Percentiles rank a stretch among this genome's conserved stretches.
phyloP scores from a whole-genome alignment of 2,888 invertebrate genomes.

The Lutraria lutraria region DNA sequence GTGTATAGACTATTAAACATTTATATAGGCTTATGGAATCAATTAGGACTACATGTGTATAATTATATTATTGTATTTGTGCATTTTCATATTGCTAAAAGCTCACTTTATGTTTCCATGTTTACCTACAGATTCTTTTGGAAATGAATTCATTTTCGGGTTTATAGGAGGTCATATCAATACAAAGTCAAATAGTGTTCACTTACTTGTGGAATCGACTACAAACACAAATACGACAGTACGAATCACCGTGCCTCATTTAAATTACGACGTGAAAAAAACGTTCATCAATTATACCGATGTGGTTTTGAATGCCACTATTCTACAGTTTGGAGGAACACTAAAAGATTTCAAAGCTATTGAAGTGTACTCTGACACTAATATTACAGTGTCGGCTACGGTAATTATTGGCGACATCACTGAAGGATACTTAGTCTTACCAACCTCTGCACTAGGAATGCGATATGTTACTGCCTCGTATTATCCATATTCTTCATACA shows the following conservation, averaged over 20 bases:
- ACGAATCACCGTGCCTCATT: background rate
- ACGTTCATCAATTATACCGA: background rate
- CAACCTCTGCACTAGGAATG: background rate
- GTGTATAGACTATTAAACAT: too few species aligned
- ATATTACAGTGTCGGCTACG: slow-evolving; percentile 5
- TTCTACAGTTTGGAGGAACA: background rate
- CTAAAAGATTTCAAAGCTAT: slow-evolving; percentile 27
- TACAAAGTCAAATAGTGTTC: background rate
- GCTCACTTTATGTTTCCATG: background rate
- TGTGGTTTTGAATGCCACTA: background rate
- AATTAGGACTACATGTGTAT: too few species aligned
- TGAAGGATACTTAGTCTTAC: slow-evolving; percentile 17
- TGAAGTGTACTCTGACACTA: slow-evolving; percentile 14
- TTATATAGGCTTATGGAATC: too few species aligned
- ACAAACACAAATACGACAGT: background rate
- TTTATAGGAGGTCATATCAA: background rate
- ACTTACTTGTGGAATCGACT: background rate
- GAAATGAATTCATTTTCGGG: slow-evolving; percentile 7
- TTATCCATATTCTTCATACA: background rate
- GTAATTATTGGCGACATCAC: background rate
- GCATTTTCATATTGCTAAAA: too few species aligned
- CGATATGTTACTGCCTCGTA: slow-evolving; percentile 23
- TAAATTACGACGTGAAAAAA: background rate
- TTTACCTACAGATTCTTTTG: background rate
- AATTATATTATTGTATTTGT: too few species aligned